Evolutionary conservation across 2,888 invertebrate species (phyloP).

Genomic region (Leptinotarsa juncta): DNA sequence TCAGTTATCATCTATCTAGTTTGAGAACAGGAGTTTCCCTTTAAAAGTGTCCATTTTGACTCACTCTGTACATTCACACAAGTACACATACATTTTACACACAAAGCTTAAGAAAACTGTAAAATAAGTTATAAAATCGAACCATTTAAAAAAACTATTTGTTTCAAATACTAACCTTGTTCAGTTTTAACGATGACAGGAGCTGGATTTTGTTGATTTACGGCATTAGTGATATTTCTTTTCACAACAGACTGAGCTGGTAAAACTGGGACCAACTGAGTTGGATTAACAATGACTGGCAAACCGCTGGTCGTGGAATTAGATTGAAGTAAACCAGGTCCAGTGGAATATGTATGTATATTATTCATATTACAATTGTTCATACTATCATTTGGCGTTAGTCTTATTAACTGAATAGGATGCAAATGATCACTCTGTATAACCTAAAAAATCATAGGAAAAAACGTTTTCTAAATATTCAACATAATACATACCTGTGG

Average conservation of each 20-base stretch:
- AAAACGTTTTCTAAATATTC: background rate
- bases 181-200: conserved; percentile 62
- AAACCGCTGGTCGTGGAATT: conserved; percentile 55
- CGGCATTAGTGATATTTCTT: conserved; percentile 55
- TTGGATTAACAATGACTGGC: conserved; percentile 86
- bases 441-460: conserved; percentile 48
- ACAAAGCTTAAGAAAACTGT: too few relatives aligned
- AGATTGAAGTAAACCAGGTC: conserved; percentile 64
- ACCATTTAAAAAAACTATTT: background rate
- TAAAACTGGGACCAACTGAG: conserved; percentile 80
- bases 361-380: conserved; percentile 45
- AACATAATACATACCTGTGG: conserved; percentile 54
- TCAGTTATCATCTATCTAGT: too few relatives aligned
- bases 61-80: too few relatives aligned
- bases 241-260: conserved; percentile 67
- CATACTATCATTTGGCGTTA: conserved; percentile 51
- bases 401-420: conserved; percentile 55
- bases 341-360: conserved; percentile 52
- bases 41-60: too few relatives aligned
- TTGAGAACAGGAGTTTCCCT: too few relatives aligned
- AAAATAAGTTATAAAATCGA: too few relatives aligned
- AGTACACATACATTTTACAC: too few relatives aligned
- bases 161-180: conserved; percentile 51
- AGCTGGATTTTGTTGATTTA: conserved; percentile 54
- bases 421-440: conserved; percentile 62